A percentile compares a stretch with the other conserved stretches of the same genome.
phyloP scores from a whole-genome alignment of 2,113 vertebrate genomes.

The Sander vitreus region DNA sequence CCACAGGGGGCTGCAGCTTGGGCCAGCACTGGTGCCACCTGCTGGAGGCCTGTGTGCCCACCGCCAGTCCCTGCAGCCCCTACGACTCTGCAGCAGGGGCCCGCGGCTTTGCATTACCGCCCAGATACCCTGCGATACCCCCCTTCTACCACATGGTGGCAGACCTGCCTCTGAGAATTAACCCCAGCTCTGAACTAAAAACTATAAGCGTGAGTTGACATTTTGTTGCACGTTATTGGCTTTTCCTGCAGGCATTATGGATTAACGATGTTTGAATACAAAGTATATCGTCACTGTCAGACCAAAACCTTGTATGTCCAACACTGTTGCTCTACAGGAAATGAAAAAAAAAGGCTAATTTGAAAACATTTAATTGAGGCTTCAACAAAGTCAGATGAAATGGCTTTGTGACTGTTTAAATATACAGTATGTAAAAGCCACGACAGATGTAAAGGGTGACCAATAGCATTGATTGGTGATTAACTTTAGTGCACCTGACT shows the following conservation, averaged over 20 bases:
- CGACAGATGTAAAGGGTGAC: too few species aligned
- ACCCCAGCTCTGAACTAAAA: slow-evolving; percentile 61
- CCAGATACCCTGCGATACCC: slow-evolving; percentile 71
- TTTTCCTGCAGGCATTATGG: not conserved
- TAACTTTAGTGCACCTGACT: too few species aligned
- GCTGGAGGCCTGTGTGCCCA: slow-evolving; percentile 78
- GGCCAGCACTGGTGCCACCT: slow-evolving; percentile 87
- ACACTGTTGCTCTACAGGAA: too few species aligned
- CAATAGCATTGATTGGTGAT: too few species aligned
- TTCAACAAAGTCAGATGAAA: too few species aligned
- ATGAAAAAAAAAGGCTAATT: too few species aligned
- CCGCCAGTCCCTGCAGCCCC: slow-evolving; percentile 81
- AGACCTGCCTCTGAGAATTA: slow-evolving; percentile 78
- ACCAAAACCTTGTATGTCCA: too few species aligned
- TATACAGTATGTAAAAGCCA: too few species aligned
- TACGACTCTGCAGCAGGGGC: slow-evolving; percentile 59
- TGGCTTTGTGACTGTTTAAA: too few species aligned
- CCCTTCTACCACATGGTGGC: slow-evolving; percentile 84
- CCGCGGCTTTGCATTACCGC: slow-evolving; percentile 69
- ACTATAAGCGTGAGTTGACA: slow-evolving; percentile 79
- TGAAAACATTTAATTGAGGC: too few species aligned
- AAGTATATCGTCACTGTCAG: not conserved
- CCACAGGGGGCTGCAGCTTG: slow-evolving; percentile 82
- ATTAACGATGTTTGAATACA: not conserved
- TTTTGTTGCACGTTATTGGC: not conserved